phyloP scores from a whole-genome alignment of 1,140 invertebrate species.

The Drosophila chauvacae region DNA sequence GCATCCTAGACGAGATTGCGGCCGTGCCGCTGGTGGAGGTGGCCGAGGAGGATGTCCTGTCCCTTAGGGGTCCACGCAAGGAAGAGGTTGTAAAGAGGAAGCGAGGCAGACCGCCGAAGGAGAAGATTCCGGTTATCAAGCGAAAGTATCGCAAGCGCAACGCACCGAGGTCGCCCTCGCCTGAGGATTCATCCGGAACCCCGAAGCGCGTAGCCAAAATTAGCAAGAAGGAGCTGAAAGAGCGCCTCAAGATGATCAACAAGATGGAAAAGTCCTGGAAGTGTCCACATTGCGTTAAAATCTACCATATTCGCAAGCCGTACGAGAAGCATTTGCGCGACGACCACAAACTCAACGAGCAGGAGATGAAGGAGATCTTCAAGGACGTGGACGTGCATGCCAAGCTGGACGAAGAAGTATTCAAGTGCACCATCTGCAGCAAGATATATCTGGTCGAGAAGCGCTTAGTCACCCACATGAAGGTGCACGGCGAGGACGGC shows the following conservation, averaged over 20 bases:
- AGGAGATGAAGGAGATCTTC: conserved; percentile 70
- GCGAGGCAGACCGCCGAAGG: conserved; percentile 34
- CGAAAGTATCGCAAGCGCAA: conserved; percentile 67
- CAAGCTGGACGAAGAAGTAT: conserved; percentile 73
- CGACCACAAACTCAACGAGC: conserved; percentile 69
- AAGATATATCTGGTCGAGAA: conserved; percentile 82
- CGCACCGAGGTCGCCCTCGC: conserved; percentile 21
- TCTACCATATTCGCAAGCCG: conserved; percentile 81
- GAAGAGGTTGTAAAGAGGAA: conserved; percentile 12
- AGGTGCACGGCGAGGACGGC: conserved; percentile 75
- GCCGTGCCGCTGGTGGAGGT: conserved; percentile 64
- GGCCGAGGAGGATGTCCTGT: conserved; percentile 71
- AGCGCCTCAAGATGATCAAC: conserved; percentile 74
- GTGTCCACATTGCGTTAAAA: conserved; percentile 79
- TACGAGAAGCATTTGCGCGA: conserved; percentile 81
- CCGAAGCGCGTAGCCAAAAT: conserved; percentile 70
- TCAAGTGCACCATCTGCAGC: conserved; percentile 75
- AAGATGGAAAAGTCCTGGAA: conserved; percentile 78
- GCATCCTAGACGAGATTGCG: conserved; percentile 74
- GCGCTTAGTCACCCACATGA: conserved; percentile 73
- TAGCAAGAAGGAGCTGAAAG: conserved; percentile 71
- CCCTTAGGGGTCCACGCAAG: conserved; percentile 35
- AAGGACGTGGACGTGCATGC: conserved; percentile 66
- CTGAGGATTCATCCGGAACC: conserved; percentile 13
- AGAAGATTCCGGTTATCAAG: conserved; percentile 40